Base-by-base conservation (phyloP, 2,888 invertebrate genomes). In the Oxystoma pomonae region DNA sequence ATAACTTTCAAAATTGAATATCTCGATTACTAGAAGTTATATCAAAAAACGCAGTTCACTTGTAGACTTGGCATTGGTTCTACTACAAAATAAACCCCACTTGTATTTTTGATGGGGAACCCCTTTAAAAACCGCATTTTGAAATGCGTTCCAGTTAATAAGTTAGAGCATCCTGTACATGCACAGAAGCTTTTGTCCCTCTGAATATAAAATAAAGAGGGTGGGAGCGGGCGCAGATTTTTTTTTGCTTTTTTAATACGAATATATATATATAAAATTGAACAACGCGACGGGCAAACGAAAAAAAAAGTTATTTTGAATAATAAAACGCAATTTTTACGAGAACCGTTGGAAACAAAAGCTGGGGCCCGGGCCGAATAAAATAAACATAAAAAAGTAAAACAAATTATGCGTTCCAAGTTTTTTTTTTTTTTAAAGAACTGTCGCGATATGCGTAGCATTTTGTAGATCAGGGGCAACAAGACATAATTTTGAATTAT, bases 271-370 rank as follows among this genome's bases (percentile, higher is more conserved):
- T 78, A 76, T 78, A n/a, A n/a, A 78, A 78, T 78, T 77, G 77
- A 77, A 77, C 75, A 74, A 73, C 73, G 20, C 17, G 5, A 12
- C 35, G 35, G 35, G 35, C 12, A 35, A n/a, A n/a, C n/a, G 76
- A 75, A 77, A 75, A 74, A 77, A 77, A 77, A 78, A 78, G 77
- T 78, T 79, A 77, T 78, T 78, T 77, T 77, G 78, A 75, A 78
- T 78, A 78, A 79, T 79, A 78, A 78, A 78, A 77, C 78, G 74
- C 77, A 78, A 78, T 78, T 79, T 79, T 79, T 78, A 77, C 77
- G 75, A 77, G 77, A 75, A 77, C 3, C 5, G 3, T 35, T 35
- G 5, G 35, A 35, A 35, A 35, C 35, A 35, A 35, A 35, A 35
- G 35, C 35, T 12, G 35, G 35, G 35, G 35, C 35, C 35, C 35